phyloP scores from a whole-genome alignment of 1,140 invertebrate species.

The Maconellicoccus hirsutus region DNA sequence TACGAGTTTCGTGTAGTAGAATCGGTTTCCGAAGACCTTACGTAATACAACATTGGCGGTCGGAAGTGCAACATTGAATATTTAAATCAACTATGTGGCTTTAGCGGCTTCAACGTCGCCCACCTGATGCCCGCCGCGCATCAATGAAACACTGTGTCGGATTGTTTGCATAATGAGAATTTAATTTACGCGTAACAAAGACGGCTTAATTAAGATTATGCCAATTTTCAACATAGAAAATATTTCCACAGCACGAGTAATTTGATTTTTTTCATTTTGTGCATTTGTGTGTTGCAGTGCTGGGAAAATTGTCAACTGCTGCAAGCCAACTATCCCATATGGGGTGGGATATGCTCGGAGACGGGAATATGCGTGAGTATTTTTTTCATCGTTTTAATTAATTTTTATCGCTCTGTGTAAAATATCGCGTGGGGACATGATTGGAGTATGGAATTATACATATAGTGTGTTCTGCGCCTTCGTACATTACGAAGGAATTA shows the following conservation, averaged over 20 bases:
- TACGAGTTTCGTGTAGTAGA: background rate
- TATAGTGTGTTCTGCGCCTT: too few relatives aligned
- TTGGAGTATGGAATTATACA: too few relatives aligned
- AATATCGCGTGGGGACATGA: too few relatives aligned
- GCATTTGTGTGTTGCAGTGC: slow-evolving; percentile 52
- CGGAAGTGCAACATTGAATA: background rate
- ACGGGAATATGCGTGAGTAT: slow-evolving; percentile 55
- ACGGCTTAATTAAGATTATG: background rate
- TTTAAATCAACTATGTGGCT: background rate
- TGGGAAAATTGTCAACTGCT: slow-evolving; percentile 65
- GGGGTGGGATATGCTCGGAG: slow-evolving; percentile 54
- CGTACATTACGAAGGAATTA: too few relatives aligned
- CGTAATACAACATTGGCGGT: background rate
- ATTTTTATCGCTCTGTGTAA: too few relatives aligned
- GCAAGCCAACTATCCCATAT: slow-evolving; percentile 58
- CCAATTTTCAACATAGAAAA: too few relatives aligned
- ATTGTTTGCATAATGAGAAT: slow-evolving; percentile 5
- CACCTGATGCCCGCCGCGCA: background rate
- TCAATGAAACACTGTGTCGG: background rate
- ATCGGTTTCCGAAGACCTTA: background rate
- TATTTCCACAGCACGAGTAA: background rate
- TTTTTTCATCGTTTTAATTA: background rate
- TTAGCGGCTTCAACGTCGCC: background rate
- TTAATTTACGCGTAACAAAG: background rate
- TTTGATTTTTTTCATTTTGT: background rate